Evolutionary conservation across 1,140 invertebrate genomes (phyloP), one percentile per base, ranked within the genome.

Genomic region (Plutomurus gul): DNA sequence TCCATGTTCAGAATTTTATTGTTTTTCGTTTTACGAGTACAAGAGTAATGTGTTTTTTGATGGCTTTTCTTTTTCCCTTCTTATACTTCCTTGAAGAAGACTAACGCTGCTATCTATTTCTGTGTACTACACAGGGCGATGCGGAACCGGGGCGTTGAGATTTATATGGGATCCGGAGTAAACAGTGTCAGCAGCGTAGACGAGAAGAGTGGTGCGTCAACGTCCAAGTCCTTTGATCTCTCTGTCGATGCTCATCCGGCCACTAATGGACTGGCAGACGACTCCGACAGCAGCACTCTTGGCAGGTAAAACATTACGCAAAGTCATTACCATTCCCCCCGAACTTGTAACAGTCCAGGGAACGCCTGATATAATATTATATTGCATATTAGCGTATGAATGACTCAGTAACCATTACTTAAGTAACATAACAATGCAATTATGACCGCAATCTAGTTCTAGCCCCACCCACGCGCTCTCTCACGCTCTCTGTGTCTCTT

Each of bases 81-180:
- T 30, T 65, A 65, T 65, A 65, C 36, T 30, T 60, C 27, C 27
- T 22, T 51, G 18, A 51, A 11, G 20, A 2, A 22, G 18, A 51
- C 47, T n/a, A n/a, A n/a, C n/a, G n/a, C n/a, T n/a, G 47, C 13
- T 25, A 51, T n/a, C 7, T 11, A 13, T 22, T 25, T 22, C 47
- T 51, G 13, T 65, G 30, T 16, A 65, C 30, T 30, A 65, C 51
- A 60, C 39, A 91, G 97, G 85, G 97, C 98, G 0, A 99, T 99
- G 97, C 90, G 97, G 78, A 99, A 99, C 86, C 90, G 98, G 85
- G 96, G 97, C 4, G 90, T 99, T 0, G 98, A 99, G 89, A 93
- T 99, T 81, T 96, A 89, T 84, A 86, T 98, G 47, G 70, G 36
- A 30, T 27, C 56, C 25, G 56, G n/a, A 18, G 22, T 16, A 16